These are phyloP conservation scores for Periparus ater DNA, from an alignment of 2,797 vertebrate species.

Conservation along the genomic window DNA sequence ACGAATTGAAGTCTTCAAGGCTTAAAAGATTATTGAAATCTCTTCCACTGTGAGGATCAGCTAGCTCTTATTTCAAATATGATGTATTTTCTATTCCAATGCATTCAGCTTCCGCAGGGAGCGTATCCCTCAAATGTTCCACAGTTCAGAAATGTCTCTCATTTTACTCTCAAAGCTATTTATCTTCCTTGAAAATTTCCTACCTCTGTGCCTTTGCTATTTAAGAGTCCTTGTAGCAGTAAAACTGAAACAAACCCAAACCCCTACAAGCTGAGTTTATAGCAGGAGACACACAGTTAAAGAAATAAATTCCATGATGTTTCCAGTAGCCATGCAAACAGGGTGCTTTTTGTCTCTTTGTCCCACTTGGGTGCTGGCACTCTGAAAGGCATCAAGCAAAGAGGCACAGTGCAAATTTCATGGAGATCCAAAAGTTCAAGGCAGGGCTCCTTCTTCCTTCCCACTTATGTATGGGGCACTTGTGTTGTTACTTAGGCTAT, in stretches of 20 bases:
- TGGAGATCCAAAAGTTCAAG: not conserved
- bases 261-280: not conserved
- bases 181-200: not conserved
- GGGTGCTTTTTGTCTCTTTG: not conserved
- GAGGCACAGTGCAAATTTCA: not conserved
- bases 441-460: not conserved
- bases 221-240: not conserved
- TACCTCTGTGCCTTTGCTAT: not conserved
- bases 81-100: not conserved
- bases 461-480: fast-evolving
- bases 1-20: not conserved
- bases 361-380: not conserved
- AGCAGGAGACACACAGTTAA: not conserved
- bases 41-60: not conserved
- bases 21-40: not conserved
- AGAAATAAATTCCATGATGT: not conserved
- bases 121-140: not conserved
- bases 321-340: not conserved
- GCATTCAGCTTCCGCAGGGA: not conserved
- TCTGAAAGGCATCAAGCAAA: not conserved
- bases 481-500: fast-evolving
- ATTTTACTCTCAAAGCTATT: conserved; percentile 35
- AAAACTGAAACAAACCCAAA: not conserved
- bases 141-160: conserved; percentile 1
- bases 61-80: not conserved